phyloP scores from a whole-genome alignment of 1,140 invertebrate species.

The Drosophila arawakana region DNA sequence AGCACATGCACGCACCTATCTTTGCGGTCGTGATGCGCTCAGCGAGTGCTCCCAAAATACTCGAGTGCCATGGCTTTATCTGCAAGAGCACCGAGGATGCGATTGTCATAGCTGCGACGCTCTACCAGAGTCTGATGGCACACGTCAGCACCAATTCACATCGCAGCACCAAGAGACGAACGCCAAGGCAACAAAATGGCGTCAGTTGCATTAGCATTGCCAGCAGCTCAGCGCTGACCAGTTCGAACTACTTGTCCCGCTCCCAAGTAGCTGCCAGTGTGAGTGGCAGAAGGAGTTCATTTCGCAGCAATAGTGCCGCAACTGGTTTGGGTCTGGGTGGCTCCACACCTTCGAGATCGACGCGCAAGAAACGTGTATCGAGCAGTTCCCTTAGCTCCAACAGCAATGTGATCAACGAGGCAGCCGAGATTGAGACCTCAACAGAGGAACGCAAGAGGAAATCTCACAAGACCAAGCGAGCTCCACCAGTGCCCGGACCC shows the following conservation, averaged over 20 bases:
- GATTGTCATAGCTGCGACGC: conserved; percentile 94
- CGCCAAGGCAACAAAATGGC: conserved; percentile 88
- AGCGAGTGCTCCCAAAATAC: conserved; percentile 89
- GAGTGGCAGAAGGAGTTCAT: conserved; percentile 70
- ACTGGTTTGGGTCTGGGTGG: conserved; percentile 30
- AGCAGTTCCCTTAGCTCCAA: conserved; percentile 87
- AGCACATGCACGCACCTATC: conserved; percentile 90
- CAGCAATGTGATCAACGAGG: conserved; percentile 85
- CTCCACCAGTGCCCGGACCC: conserved; percentile 74
- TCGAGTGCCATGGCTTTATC: conserved; percentile 96
- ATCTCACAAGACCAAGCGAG: conserved; percentile 79
- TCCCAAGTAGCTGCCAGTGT: conserved; percentile 61
- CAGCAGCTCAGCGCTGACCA: conserved; percentile 85
- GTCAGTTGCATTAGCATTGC: conserved; percentile 89
- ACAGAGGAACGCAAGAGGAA: conserved; percentile 82
- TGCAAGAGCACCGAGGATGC: conserved; percentile 95
- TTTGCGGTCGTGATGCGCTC: conserved; percentile 96
- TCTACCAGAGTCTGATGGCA: conserved; percentile 93
- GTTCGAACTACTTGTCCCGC: conserved; percentile 82
- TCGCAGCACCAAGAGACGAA: conserved; percentile 84
- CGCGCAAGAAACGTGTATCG: conserved; percentile 87
- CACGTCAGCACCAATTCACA: conserved; percentile 87
- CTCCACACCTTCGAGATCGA: conserved; percentile 82
- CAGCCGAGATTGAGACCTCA: conserved; percentile 73
- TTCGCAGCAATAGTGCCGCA: conserved; percentile 60